Base-by-base conservation (phyloP, 2,888 invertebrate genomes). In the Podabrus alpinus region DNA sequence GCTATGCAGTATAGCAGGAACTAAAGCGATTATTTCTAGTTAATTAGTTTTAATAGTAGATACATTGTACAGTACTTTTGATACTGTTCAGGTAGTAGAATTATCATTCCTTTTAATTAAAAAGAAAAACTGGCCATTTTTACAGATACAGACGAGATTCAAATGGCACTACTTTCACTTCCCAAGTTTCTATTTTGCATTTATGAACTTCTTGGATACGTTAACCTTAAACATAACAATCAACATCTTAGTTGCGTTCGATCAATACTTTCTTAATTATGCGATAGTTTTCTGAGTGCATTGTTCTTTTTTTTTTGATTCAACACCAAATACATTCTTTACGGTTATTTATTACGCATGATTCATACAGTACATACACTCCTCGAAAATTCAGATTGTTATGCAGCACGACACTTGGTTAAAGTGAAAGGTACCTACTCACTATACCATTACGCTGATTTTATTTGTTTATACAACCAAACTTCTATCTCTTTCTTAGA, bases 381-480 rank as follows among this genome's bases (percentile, higher is more conserved):
- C 66, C 71, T 71, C 71, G 64, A 71, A 71, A 71, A 64, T 66
- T 69, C 61, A 69, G 61, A 71, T 71, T 71, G 71, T 71, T 66
- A 71, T 71, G 71, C 71, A 71, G 66, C 66, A 59, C 71, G 59
- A 66, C 71, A 66, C 71, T 66, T 71, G 62, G 62, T 64, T 64
- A 64, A 64, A 71, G 71, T 71, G 71, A 71, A 71, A 71, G 71
- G 71, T 71, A 66, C 59, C 45, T 59, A 60, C 62, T 21, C 66
- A 25, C 66, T 45, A 62, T 45, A 59, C 45, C 45, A 71, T 66
- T 69, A 59, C 68, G 61, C n/a, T 25, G 64, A 66, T 66, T 71
- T 71, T 66, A 66, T 29, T n/a, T 21, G 66, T 24, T 59, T 66
- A 71, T 25, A 59, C 45, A 13, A 10, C 66, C 21, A 4, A 11